Evolutionary conservation across 2,888 invertebrate species (phyloP), one percentile per base, ranked within the genome.

Genomic region (Chymomyza caudatula): DNA sequence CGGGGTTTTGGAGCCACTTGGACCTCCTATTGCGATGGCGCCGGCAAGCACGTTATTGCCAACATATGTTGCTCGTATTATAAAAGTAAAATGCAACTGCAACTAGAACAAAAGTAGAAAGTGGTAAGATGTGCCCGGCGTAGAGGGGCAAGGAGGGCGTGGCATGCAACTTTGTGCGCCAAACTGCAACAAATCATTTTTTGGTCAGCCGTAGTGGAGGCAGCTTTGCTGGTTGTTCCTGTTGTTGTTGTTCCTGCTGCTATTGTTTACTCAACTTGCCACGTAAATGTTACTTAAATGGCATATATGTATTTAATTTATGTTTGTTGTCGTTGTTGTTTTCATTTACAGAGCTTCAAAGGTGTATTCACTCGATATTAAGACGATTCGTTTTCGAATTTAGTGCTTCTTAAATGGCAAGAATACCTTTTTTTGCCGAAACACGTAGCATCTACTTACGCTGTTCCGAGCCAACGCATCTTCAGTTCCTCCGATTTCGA

Each of bases 131-230:
- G 37, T 37, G 11, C 5, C 4, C 4, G 11, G 37, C 11, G 37
- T 3, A 17, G 19, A 17, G 4, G 3, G 3, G 47, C 3, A 47
- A 47, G 47, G 6, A 47, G 51, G 19, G 49, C 19, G 49, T n/a
- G 11, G 23, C 53, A 53, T 25, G 53, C 53, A 25, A 53, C 23
- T 53, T 53, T 53, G 2, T 53, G 5, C 17, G 4, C 25, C 8
- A 53, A 53, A 53, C 53, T 53, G 53, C 2, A 25, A 53, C 53
- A 53, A 53, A 53, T 53, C 53, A 29, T 53, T 53, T 53, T 53
- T 25, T 13, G 53, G 11, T 20, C 15, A 19, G 51, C 22, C n/a
- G 15, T 15, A 6, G 47, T 47, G 47, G 17, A 47, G 19, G 2
- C 11, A 47, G n/a, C 19, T 47, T 47, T 47, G 29, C 11, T 17